Percentiles rank a stretch among this genome's conserved stretches.
phyloP scores from a whole-genome alignment of 2,797 vertebrate genomes.

The Scyliorhinus canicula region DNA sequence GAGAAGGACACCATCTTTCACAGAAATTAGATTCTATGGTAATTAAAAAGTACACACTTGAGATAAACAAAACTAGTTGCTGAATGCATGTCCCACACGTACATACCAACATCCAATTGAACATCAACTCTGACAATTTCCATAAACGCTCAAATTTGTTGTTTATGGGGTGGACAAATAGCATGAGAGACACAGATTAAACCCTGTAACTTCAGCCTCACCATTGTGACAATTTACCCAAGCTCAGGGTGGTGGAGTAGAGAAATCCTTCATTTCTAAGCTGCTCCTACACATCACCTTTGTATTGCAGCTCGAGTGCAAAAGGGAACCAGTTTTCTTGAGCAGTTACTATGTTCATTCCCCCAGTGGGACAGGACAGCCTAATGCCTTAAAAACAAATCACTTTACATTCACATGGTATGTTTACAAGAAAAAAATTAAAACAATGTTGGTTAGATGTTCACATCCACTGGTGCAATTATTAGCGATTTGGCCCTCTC shows the following conservation, averaged over 20 bases:
- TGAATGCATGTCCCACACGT: neutral
- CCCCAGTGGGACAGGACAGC: neutral
- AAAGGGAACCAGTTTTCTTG: neutral
- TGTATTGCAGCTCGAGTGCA: neutral
- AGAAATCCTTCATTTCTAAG: neutral
- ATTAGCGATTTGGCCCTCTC: neutral
- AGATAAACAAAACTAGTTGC: neutral
- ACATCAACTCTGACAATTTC: neutral
- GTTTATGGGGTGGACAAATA: neutral
- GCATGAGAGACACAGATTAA: neutral
- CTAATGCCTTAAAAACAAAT: neutral
- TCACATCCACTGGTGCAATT: neutral
- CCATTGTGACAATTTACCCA: too few species aligned
- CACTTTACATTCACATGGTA: neutral
- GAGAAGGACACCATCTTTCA: neutral
- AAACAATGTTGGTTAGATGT: neutral
- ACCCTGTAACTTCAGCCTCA: neutral
- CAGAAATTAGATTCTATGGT: neutral
- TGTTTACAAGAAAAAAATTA: neutral
- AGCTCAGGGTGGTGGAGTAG: neutral
- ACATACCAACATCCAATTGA: neutral
- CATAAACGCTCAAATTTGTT: neutral
- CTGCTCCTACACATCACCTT: neutral
- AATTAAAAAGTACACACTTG: neutral
- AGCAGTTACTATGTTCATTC: neutral